Evolutionary conservation across 64 coral and sea anemone genomes (phyloP).

Genomic region (Dendrophyllia cribrosa): DNA sequence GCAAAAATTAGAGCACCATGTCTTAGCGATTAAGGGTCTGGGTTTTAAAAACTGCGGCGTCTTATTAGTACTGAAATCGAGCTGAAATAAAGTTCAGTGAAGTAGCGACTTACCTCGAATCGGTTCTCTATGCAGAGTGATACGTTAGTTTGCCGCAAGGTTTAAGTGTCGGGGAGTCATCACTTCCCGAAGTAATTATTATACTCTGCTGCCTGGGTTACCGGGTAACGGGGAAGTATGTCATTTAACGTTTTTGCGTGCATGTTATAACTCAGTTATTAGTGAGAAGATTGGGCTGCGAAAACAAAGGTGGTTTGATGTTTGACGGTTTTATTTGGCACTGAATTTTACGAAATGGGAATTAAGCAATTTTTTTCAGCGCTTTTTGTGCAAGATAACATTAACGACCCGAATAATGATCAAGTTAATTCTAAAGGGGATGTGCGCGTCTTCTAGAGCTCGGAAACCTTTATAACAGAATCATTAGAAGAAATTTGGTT

Average conservation of each 20-base stretch:
- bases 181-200: neutral
- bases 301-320: too few species aligned
- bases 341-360: neutral
- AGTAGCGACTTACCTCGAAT: neutral
- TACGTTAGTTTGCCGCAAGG: neutral
- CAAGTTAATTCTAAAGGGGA: too few species aligned
- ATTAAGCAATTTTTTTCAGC: too few species aligned
- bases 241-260: slow-evolving; percentile 14
- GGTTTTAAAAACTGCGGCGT: too few species aligned
- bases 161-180: neutral
- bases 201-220: slow-evolving; percentile 21
- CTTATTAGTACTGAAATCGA: neutral
- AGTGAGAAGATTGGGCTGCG: neutral
- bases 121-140: neutral
- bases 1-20: neutral
- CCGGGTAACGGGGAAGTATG: neutral
- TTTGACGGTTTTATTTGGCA: neutral
- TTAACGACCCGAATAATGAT: too few species aligned
- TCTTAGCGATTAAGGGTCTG: neutral
- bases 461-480: too few species aligned
- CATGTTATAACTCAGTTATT: slow-evolving; percentile 17
- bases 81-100: neutral
- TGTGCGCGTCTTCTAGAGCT: too few species aligned
- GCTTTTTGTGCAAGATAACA: too few species aligned
- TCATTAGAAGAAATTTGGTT: too few species aligned